A percentile compares a stretch with the other conserved stretches of the same genome.
These are phyloP conservation scores for Idaea straminata DNA, from an alignment of 2,888 invertebrate genomes.

Conservation along the genomic window DNA sequence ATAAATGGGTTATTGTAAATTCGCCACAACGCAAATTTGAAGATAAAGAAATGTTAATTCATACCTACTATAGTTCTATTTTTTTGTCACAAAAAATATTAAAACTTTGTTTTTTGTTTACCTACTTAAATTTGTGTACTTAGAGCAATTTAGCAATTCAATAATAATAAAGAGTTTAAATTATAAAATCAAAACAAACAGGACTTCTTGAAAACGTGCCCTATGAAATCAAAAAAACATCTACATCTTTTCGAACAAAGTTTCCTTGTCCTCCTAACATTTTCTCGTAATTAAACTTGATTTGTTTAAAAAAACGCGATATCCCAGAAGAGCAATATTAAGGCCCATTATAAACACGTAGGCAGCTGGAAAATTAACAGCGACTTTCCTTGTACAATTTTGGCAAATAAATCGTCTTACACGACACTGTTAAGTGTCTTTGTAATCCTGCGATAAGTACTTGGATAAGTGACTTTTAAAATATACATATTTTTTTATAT, in stretches of 20 bases:
- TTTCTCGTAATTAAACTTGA: conserved; percentile 19
- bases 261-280: not conserved
- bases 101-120: too few relatives aligned
- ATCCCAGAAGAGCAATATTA: conserved; percentile 39
- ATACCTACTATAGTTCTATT: too few relatives aligned
- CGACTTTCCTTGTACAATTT: conserved; percentile 39
- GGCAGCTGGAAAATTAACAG: conserved; percentile 39
- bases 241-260: not conserved
- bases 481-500: not conserved
- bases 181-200: not conserved
- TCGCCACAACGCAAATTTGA: too few relatives aligned
- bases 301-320: conserved; percentile 34
- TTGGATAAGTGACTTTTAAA: not conserved
- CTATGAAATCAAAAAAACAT: not conserved
- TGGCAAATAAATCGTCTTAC: conserved; percentile 41
- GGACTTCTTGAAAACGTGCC: not conserved
- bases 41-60: too few relatives aligned
- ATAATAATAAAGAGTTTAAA: not conserved
- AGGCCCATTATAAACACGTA: conserved; percentile 40
- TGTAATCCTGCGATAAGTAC: conserved; percentile 27
- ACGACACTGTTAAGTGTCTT: conserved; percentile 39
- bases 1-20: too few relatives aligned
- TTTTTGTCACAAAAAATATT: too few relatives aligned
- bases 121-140: too few relatives aligned
- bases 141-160: too few relatives aligned